Base-by-base conservation (phyloP, 2,888 invertebrate species). In the Acronicta psi region DNA sequence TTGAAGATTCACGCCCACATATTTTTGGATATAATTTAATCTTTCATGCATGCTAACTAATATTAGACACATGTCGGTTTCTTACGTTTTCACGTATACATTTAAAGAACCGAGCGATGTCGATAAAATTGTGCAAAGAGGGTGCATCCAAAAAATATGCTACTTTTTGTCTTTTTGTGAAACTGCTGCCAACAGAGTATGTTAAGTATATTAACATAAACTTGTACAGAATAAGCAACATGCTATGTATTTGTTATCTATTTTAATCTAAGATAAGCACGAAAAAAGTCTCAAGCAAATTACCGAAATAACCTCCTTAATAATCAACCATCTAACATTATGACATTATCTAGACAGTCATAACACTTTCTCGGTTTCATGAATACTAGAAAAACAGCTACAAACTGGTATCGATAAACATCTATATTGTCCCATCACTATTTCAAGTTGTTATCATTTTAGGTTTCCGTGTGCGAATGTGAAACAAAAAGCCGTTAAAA, bases 401-500 rank as follows among this genome's bases (percentile, higher is more conserved):
- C 3, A 55, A 63, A 64, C 69, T 7, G 44, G 58, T 60, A 49
- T 74, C 75, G 75, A 73, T 68, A 73, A 66, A 55, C 50, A 71
- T 61, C 53, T 49, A 34, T 40, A 65, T 23, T 11, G 43, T 60
- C 77, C 56, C 88, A 77, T 61, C 85, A 75, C 86, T 86, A 83
- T 55, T 62, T 61, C 49, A 71, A 78, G 76, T 77, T 80, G 77
- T 85, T 86, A 85, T 85, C 83, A 80, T 85, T 87, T 80, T 78
- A 60, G 67, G 80, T 86, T 85, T 89, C 82, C 84, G 84, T 82
- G 76, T 78, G 81, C 82, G 79, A 74, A 71, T 61, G 57, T 45
- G 50, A 69, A 60, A 63, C 42, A 74, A 65, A 78, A 59, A 34
- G 37, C 64, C 38, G 71, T 68, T 71, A 59, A 63, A 59, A 45